Evolutionary conservation across 1,140 invertebrate genomes (phyloP), one percentile per base, ranked within the genome.

Genomic region (Dermatophagoides farinae): DNA sequence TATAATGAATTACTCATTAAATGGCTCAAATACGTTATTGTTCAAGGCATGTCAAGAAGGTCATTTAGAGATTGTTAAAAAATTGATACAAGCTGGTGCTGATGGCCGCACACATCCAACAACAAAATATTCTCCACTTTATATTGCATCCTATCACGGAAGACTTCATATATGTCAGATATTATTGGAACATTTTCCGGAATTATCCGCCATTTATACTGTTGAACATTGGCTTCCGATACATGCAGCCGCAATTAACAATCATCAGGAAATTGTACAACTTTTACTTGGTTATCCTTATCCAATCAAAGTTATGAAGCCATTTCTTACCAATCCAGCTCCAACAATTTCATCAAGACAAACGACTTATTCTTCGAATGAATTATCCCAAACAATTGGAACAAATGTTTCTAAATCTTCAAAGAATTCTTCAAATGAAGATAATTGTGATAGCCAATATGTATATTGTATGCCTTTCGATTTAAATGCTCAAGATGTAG

Each of bases 191-290:
- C 76, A 74, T 70, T 82, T 79, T 69, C 80, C 80, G 22, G 72
- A 76, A 57, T 68, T 82, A 41, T 72, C 79, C 9, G 74, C 81
- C 73, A 79, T 82, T 67, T 77, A 81, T 46, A 96, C 90, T 0
- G 86, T 93, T 1, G 90, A 96, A 70, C 81, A 82, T 67, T 89
- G 88, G 84, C 72, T 93, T 49, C 88, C 91, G 0, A 76, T 96
- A 25, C 92, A 97, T 73, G 88, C 88, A 8, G 87, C 88, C 40
- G 85, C 83, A 63, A 87, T 90, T 61, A 87, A 88, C 69, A 85
- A 85, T 4, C 88, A 93, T 72, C 72, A 81, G 16, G 67, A 77
- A 31, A 74, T 91, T 43, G 75, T 89, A 43, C 82, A 87, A 46
- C 68, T 84, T 20, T 72, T 95, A 2, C 75, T 97, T 18, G 81